phyloP scores from a whole-genome alignment of 2,888 invertebrate species.

The Penaeus monodon region DNA sequence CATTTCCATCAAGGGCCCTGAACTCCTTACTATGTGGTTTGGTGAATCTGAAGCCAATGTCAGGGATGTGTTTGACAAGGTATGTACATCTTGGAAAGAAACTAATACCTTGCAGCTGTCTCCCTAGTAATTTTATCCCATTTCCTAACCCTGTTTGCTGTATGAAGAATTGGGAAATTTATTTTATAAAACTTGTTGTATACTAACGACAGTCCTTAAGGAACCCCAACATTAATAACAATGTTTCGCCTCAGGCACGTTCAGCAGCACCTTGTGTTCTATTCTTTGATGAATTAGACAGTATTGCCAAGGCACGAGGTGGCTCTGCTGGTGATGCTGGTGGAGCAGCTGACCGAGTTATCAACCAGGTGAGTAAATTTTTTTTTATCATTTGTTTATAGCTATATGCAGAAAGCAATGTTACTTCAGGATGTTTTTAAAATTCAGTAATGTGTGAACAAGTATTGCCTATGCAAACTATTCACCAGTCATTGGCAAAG shows the following conservation, averaged over 20 bases:
- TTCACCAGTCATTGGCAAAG: not conserved
- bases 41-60: slow-evolving; percentile 99
- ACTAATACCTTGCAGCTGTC: no score
- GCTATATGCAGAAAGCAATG: no score
- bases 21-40: slow-evolving; percentile 99
- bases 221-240: no score
- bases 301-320: slow-evolving; percentile 98
- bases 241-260: slow-evolving; percentile 78
- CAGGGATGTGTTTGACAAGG: slow-evolving; percentile 99
- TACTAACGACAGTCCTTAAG: no score
- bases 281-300: slow-evolving; percentile 99
- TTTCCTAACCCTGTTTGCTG: no score
- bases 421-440: no score
- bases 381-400: no score
- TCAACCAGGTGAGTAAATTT: slow-evolving; percentile 81
- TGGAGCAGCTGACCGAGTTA: slow-evolving; percentile 98
- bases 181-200: no score
- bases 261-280: slow-evolving; percentile 99
- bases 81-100: slow-evolving; percentile 68
- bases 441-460: not conserved
- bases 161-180: no score
- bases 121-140: no score
- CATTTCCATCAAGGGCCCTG: slow-evolving; percentile 97
- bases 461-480: not conserved
- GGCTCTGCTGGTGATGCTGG: slow-evolving; percentile 98